These are phyloP conservation scores for Peromyscus leucopus DNA, from an alignment of 2,113 vertebrate genomes.

Conservation along the genomic window DNA sequence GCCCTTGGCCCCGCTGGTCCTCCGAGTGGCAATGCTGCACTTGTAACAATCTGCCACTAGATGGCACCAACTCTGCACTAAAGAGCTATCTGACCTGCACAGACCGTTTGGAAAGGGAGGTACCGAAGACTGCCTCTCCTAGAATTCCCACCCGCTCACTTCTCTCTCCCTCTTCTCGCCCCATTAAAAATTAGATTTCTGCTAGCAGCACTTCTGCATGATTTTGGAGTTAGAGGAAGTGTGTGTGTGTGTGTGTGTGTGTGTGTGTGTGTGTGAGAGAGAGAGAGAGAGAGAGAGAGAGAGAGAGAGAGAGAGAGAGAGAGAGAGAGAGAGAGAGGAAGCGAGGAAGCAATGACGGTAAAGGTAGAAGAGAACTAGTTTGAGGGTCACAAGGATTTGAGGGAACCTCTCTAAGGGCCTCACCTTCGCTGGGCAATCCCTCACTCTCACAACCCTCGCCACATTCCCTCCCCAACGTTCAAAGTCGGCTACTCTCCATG, in stretches of 20 bases:
- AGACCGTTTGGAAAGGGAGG: neutral
- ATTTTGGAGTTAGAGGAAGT: neutral
- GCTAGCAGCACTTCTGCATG: neutral
- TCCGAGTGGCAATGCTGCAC: neutral
- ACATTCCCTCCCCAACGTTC: accelerated
- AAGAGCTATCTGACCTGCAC: accelerated
- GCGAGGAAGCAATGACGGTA: too few relatives aligned
- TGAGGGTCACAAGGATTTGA: neutral
- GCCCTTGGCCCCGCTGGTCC: neutral
- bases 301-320: neutral
- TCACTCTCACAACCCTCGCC: accelerated
- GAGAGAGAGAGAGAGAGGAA: neutral
- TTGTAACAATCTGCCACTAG: constrained; percentile 46
- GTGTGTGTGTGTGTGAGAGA: neutral
- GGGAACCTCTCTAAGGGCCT: neutral
- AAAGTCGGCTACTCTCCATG: accelerated
- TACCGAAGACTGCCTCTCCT: neutral
- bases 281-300: neutral
- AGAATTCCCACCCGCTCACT: neutral
- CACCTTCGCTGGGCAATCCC: neutral
- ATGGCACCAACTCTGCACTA: constrained; percentile 60
- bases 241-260: neutral
- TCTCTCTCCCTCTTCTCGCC: neutral
- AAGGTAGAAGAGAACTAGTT: neutral
- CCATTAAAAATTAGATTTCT: neutral